phyloP scores from a whole-genome alignment of 2,888 invertebrate species.

The Apodemia mormo region DNA sequence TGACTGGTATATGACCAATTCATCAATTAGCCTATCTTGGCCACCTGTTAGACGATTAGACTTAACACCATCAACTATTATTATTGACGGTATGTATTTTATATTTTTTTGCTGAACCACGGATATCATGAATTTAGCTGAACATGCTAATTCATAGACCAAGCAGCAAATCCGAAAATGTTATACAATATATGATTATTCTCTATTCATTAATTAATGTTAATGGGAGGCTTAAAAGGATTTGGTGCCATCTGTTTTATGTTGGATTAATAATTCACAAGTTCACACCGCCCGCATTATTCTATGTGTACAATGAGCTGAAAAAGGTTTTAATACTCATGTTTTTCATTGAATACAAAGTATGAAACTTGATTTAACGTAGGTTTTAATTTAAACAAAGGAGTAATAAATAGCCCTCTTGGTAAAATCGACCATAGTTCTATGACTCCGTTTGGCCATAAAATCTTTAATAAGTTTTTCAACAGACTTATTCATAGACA shows the following conservation, averaged over 20 bases:
- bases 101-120: no score
- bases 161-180: background rate
- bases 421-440: no score
- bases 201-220: conserved; percentile 6
- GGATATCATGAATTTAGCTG: background rate
- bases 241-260: background rate
- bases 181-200: background rate
- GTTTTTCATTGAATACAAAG: background rate
- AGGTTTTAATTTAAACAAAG: no score
- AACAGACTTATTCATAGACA: no score
- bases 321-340: conserved; percentile 22
- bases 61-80: no score
- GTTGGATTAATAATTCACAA: conserved; percentile 26
- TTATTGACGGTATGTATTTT: no score
- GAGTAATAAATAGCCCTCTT: no score
- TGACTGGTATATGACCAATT: no score
- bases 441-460: no score
- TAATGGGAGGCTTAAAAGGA: conserved; percentile 7
- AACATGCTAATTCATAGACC: background rate
- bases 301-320: conserved; percentile 20
- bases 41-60: no score
- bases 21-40: no score
- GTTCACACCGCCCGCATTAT: conserved; percentile 17
- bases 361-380: background rate
- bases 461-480: no score